Percentiles rank a stretch among this genome's conserved stretches.
Evolutionary conservation across 2,888 invertebrate species (phyloP).

Genomic region (Hirtodrosophila alboralis): DNA sequence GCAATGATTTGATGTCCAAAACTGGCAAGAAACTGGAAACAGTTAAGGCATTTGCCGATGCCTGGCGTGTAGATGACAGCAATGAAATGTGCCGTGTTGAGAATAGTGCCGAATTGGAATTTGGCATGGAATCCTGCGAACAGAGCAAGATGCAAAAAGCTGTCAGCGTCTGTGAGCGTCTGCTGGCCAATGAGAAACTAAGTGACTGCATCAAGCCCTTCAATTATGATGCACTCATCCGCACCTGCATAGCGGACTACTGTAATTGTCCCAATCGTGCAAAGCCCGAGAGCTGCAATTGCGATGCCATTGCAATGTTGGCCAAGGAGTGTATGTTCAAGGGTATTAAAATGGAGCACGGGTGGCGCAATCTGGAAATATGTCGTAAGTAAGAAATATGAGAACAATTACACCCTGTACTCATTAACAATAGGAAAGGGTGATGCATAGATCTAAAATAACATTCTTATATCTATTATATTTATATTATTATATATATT

Average conservation of each 20-base stretch:
- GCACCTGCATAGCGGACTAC: conserved; percentile 92
- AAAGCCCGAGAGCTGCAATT: conserved; percentile 89
- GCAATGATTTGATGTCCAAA: conserved; percentile 88
- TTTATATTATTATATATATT: no score
- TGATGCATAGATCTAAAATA: no score
- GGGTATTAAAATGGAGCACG: conserved; percentile 87
- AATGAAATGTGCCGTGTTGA: conserved; percentile 79
- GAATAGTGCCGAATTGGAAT: conserved; percentile 76
- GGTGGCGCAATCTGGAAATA: conserved; percentile 91
- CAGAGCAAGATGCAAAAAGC: conserved; percentile 84
- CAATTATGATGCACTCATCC: conserved; percentile 88
- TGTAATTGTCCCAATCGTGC: conserved; percentile 87
- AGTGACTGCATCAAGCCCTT: conserved; percentile 88
- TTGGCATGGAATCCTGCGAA: conserved; percentile 76
- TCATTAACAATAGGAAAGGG: no score
- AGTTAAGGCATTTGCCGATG: conserved; percentile 82
- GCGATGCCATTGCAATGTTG: conserved; percentile 90
- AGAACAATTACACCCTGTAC: no score
- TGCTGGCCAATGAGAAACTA: conserved; percentile 88
- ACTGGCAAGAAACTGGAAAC: conserved; percentile 85
- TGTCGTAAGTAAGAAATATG: conserved; percentile 94
- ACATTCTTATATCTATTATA: no score
- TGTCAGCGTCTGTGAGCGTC: conserved; percentile 86
- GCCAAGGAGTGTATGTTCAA: conserved; percentile 90
- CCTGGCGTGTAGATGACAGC: conserved; percentile 82